Base-by-base conservation (phyloP, 2,113 vertebrate genomes). In the Manacus vitellinus region DNA sequence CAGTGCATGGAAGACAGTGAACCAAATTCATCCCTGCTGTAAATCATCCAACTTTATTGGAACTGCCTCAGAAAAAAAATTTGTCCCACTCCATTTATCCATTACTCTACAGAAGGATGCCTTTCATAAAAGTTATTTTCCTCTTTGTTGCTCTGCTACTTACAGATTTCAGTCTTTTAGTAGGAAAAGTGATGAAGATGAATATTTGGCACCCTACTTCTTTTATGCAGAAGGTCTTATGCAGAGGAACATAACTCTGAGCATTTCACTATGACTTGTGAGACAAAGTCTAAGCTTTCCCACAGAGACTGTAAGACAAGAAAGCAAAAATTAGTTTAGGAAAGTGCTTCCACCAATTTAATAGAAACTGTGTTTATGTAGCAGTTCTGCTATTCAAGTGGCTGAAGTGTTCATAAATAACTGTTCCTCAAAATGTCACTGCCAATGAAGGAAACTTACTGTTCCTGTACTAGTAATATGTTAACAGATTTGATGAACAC, bases 81-180 rank as follows among this genome's bases (percentile, higher is more conserved):
- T 33, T 46, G 14, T 71, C 73, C 51, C 44, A 77, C 55, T 91
- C 61, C 93, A 82, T 94, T 95, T 95, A 92, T 58, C 68, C 39
- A 82, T 74, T 85, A 35, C 17, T 74, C 56, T 91, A 75, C 67
- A 92, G 84, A 93, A 93, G 74, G 91, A 88, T 61, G 72, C 79
- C 58, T 95, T 95, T 88, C 91, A 95, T 84, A 87, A 82, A 96
- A 94, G 61, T 63, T 91, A 94, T 97, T 97, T 97, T 96, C 95
- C 67, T 94, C 94, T 92, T 96, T 97, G 89, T 80, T 95, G 94
- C 92, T 96, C 88, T 85, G 20, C 17, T 92, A 65, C 90, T 86
- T 95, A 86, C 30, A 49, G 84, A 92, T 94, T 96, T 94, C 68
- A 84, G 22, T 43, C 22, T 18, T 51, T 80, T 41, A 79, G 58